These are phyloP conservation scores for Protobothrops mucrosquamatus DNA, from an alignment of 2,113 vertebrate genomes.

Conservation along the genomic window DNA sequence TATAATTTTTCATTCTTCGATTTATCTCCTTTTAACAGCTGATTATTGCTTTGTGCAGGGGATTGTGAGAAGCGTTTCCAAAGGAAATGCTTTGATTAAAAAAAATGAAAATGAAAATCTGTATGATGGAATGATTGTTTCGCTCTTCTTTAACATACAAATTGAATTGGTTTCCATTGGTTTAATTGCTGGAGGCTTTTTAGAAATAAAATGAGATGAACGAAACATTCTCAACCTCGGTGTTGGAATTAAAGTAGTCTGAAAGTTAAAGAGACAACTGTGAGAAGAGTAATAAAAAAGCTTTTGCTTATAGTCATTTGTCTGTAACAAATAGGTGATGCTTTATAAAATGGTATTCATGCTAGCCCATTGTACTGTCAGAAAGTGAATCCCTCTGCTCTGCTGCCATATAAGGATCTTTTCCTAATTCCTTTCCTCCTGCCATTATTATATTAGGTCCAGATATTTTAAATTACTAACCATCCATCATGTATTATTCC, in stretches of 20 bases:
- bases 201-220: constrained; percentile 37
- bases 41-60: constrained; percentile 45
- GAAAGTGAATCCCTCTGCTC: not conserved
- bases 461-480: not conserved
- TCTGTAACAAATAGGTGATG: not conserved
- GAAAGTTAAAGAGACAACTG: constrained; percentile 22
- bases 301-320: constrained; percentile 32
- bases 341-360: constrained; percentile 17
- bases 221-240: constrained; percentile 11
- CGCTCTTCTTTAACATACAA: constrained; percentile 10
- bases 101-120: constrained; percentile 47
- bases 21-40: constrained; percentile 63
- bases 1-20: constrained; percentile 60
- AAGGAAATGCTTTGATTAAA: constrained; percentile 46
- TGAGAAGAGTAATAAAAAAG: not conserved
- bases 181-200: constrained; percentile 28
- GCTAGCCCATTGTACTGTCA: not conserved
- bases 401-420: not conserved
- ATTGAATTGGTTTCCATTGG: constrained; percentile 22
- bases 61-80: constrained; percentile 44
- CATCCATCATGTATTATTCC: not conserved
- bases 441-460: not conserved
- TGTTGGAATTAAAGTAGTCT: constrained; percentile 37
- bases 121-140: constrained; percentile 46
- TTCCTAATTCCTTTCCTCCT: constrained; percentile 19